Evolutionary conservation across 1,140 invertebrate genomes (phyloP).

Genomic region (Colletes latitarsis): DNA sequence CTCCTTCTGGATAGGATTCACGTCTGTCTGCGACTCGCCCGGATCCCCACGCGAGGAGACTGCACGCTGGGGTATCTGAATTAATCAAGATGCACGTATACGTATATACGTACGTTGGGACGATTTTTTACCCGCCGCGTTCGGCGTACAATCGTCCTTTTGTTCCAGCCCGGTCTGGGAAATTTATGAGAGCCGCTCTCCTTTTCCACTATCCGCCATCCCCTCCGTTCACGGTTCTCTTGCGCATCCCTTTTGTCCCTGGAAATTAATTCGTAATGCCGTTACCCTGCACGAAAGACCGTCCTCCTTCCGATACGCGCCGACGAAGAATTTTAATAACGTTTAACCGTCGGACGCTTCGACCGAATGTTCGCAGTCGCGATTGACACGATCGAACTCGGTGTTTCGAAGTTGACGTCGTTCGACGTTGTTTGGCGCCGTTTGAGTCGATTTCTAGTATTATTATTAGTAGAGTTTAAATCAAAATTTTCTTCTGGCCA

Average conservation of each 20-base stretch:
- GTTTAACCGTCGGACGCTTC: conserved; percentile 1
- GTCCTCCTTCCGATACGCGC: neutral
- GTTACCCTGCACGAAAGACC: conserved; percentile 12
- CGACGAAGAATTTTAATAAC: conserved; percentile 30
- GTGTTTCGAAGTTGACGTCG: too few species aligned
- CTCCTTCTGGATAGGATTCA: neutral
- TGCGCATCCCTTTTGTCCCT: conserved; percentile 34
- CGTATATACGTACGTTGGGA: neutral
- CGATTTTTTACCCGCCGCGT: conserved; percentile 32
- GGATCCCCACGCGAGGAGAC: conserved; percentile 11
- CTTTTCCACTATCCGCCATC: neutral
- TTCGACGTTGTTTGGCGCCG: too few species aligned
- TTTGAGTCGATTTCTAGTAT: too few species aligned
- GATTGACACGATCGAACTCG: too few species aligned
- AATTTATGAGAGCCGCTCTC: conserved; percentile 39
- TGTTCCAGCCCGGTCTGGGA: conserved; percentile 41
- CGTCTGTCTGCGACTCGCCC: conserved; percentile 14
- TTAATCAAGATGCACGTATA: conserved; percentile 34
- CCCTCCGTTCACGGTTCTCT: neutral
- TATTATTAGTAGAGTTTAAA: too few species aligned
- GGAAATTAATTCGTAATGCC: conserved; percentile 47
- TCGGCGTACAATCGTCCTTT: conserved; percentile 44
- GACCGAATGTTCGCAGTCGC: too few species aligned
- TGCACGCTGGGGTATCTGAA: conserved; percentile 37
- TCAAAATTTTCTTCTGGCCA: too few species aligned